A percentile compares a stretch with the other conserved stretches of the same genome.
phyloP scores from a whole-genome alignment of 2,888 invertebrate species.

The Orthosia cruda region DNA sequence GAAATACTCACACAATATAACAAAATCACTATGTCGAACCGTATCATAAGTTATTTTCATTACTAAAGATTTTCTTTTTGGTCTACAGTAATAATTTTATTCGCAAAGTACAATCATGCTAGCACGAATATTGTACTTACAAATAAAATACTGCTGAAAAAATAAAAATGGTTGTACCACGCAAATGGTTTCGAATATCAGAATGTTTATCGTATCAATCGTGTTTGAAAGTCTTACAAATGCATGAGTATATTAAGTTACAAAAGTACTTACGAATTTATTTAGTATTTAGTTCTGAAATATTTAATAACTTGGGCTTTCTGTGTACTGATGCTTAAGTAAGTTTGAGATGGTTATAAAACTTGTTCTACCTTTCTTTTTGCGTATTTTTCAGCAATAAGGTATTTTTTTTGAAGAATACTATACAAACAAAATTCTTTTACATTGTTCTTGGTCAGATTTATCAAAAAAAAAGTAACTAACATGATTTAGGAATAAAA shows the following conservation, averaged over 20 bases:
- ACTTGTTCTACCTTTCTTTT: background rate
- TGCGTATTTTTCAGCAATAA: background rate
- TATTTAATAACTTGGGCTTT: slow-evolving; percentile 21
- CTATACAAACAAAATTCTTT: background rate
- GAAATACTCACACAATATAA: background rate
- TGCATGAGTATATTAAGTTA: slow-evolving; percentile 44
- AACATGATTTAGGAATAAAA: too few species aligned
- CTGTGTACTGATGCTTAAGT: slow-evolving; percentile 6
- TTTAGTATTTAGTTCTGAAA: slow-evolving; percentile 6
- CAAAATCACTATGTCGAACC: background rate
- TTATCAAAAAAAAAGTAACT: too few species aligned
- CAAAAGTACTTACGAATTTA: slow-evolving; percentile 16
- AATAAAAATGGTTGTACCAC: slow-evolving; percentile 4
- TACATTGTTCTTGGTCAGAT: too few species aligned
- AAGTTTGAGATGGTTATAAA: background rate
- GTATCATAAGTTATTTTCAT: background rate
- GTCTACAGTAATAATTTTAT: slow-evolving; percentile 13
- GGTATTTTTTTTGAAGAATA: background rate
- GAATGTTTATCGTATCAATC: slow-evolving; percentile 32
- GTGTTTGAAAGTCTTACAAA: slow-evolving; percentile 54
- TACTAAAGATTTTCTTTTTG: slow-evolving; percentile 4
- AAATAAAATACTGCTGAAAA: background rate
- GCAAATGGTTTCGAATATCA: slow-evolving; percentile 42
- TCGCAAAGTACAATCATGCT: slow-evolving; percentile 7
- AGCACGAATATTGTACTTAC: slow-evolving; percentile 1